phyloP scores from a whole-genome alignment of 2,797 vertebrate genomes.

The Kryptolebias ocellatus region DNA sequence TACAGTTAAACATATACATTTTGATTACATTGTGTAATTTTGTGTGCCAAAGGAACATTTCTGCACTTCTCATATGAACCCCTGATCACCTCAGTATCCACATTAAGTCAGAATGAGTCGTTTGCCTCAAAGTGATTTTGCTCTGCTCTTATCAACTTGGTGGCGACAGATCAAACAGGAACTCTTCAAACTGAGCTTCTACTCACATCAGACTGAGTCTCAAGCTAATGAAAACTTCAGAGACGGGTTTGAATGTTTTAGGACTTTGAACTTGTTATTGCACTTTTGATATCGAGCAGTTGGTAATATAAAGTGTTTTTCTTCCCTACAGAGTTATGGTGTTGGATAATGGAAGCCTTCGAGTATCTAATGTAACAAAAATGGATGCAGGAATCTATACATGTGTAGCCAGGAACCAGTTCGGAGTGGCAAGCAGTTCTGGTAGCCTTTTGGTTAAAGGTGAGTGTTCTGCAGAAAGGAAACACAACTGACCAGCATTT shows the following conservation, averaged over 20 bases:
- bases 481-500: no score
- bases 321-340: slow-evolving; percentile 84
- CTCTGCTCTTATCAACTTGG: slow-evolving; percentile 23
- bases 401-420: slow-evolving; percentile 94
- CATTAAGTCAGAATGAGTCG: slow-evolving; percentile 18
- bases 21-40: not conserved
- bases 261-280: slow-evolving; percentile 37
- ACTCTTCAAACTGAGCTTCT: slow-evolving; percentile 31
- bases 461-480: slow-evolving; percentile 60
- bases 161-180: slow-evolving; percentile 46
- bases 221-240: slow-evolving; percentile 41
- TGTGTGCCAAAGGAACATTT: slow-evolving; percentile 1
- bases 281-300: slow-evolving; percentile 17
- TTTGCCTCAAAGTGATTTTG: slow-evolving; percentile 23
- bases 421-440: slow-evolving; percentile 92
- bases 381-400: slow-evolving; percentile 91
- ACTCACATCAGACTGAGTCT: slow-evolving; percentile 8
- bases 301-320: not conserved
- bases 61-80: not conserved
- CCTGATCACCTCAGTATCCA: slow-evolving; percentile 4
- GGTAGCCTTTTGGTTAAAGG: slow-evolving; percentile 95
- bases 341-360: slow-evolving; percentile 91
- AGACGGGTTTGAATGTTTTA: slow-evolving; percentile 49
- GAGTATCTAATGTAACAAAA: slow-evolving; percentile 91
- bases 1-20: not conserved